Evolutionary conservation across 2,113 vertebrate genomes (phyloP), one percentile per base, ranked within the genome.

Genomic region (Bos indicus): DNA sequence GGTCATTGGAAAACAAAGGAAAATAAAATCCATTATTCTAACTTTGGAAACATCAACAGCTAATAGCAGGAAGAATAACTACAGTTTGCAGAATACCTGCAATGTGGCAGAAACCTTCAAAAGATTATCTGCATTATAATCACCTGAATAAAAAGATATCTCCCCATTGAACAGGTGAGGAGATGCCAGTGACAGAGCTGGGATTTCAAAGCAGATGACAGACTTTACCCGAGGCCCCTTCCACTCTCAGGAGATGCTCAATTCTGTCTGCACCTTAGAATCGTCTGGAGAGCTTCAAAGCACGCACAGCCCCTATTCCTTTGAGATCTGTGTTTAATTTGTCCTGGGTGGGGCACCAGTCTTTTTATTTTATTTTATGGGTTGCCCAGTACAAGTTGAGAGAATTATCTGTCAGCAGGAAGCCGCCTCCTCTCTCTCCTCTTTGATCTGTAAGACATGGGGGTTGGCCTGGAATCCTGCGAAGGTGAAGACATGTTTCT

Each of bases 11-110:
- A 90, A 96, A 95, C 30, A 90, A 95, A 87, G 48, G 71, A 89
- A 96, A 97, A 94, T 6, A 67, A 84, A 82, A 94, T 46, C 21
- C 36, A 81, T 19, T 28, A 64, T 95, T 96, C 52, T 94, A 64
- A 84, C 30, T 81, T 74, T 57, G 51, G n/a, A 52, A n/a, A 62
- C 4, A 6, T 67, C 90, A 84, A 19, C 46, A 94, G n/a, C 82
- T 91, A n/a, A 90, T 1, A n/a, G 36, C 19, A 40, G 54, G 67
- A 64, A 81, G 67, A 67, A 85, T 54, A 56, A 60, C 36, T 40
- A 7, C 19, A 52, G 85, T 60, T 80, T 62, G n/a, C 87, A 74
- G 28, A 40, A 33, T 59, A 46, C 15, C 54, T 94, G 48, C 59
- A 30, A 26, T 57, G 21, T 88, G 28, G 30, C 48, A 92, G 71